Percentiles rank a stretch among this genome's conserved stretches.
phyloP scores from a whole-genome alignment of 2,113 vertebrate species.

The Indri indri region DNA sequence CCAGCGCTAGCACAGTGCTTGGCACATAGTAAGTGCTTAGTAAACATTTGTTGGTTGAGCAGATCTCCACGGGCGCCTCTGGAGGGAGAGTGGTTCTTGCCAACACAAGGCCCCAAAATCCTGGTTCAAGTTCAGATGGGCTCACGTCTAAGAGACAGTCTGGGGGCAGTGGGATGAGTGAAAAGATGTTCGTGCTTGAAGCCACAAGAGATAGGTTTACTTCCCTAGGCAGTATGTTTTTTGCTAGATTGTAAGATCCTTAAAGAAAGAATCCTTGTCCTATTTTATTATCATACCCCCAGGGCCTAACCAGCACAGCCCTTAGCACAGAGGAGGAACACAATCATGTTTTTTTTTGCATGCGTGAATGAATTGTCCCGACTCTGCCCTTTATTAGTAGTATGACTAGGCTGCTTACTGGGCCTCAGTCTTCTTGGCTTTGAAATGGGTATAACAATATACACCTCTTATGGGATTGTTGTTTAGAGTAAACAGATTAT shows the following conservation, averaged over 20 bases:
- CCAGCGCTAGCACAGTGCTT: not conserved
- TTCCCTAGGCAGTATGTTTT: not conserved
- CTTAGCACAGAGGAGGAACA: not conserved
- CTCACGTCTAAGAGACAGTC: not conserved
- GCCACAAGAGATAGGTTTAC: not conserved
- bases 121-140: not conserved
- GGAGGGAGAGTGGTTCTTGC: not conserved
- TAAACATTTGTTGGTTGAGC: not conserved
- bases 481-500: not conserved
- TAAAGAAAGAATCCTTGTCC: not conserved
- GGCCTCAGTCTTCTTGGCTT: not conserved
- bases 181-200: not conserved
- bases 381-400: not conserved
- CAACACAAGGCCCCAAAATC: too few species aligned
- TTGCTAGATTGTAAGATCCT: not conserved
- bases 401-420: not conserved
- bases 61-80: not conserved
- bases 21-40: not conserved
- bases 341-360: not conserved
- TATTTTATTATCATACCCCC: not conserved
- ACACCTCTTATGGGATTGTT: accelerated
- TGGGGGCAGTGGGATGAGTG: not conserved
- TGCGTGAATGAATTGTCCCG: not conserved
- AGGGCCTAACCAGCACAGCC: not conserved
- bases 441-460: not conserved